A percentile compares a stretch with the other conserved stretches of the same genome.
phyloP scores from a whole-genome alignment of 2,888 invertebrate species.

The Tenthredo amoena region DNA sequence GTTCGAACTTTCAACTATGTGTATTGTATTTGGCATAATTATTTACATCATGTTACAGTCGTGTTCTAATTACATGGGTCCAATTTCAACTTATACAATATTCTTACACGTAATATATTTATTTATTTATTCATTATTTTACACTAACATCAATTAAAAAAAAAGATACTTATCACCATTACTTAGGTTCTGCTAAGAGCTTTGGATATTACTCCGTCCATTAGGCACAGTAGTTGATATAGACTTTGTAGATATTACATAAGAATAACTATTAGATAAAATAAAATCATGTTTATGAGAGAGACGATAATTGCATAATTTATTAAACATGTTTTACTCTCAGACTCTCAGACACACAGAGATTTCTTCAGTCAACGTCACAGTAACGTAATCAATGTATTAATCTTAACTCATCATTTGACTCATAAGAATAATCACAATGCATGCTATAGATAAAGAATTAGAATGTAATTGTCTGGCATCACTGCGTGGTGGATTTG shows the following conservation, averaged over 20 bases:
- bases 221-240: constrained; percentile 34
- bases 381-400: neutral
- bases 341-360: neutral
- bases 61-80: constrained; percentile 47
- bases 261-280: constrained; percentile 41
- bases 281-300: constrained; percentile 46
- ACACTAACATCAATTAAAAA: neutral
- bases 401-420: neutral
- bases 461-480: constrained; percentile 5
- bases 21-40: constrained; percentile 23
- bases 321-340: constrained; percentile 59
- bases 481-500: constrained; percentile 38
- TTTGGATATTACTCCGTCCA: constrained; percentile 43
- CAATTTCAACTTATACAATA: constrained; percentile 41
- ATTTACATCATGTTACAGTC: constrained; percentile 26
- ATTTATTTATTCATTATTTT: constrained; percentile 4
- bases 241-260: constrained; percentile 44
- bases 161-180: constrained; percentile 2
- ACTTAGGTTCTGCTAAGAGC: neutral
- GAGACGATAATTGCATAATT: constrained; percentile 56
- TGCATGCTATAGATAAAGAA: neutral
- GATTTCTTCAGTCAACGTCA: neutral
- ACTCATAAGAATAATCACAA: neutral
- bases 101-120: neutral
- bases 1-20: neutral